Conservation (phyloP, 2,113 vertebrate species). For the Sinocyclocheilus anshuiensis region DNA sequence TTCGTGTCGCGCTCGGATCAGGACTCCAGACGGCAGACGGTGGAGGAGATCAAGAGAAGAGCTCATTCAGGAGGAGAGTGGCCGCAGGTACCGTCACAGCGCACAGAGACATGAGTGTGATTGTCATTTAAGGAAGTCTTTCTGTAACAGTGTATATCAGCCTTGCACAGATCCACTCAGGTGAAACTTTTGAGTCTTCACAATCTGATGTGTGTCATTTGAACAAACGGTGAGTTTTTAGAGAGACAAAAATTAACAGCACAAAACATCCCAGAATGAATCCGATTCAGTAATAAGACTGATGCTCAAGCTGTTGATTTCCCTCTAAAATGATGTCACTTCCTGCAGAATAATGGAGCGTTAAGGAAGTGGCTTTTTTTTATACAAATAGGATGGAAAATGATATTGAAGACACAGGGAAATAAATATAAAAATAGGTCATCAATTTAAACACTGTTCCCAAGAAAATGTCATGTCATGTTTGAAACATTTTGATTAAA, state of each 20-base stretch:
- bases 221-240: not conserved
- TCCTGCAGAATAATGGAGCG: not conserved
- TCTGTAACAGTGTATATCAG: not conserved
- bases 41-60: conserved; percentile 92
- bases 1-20: conserved; percentile 96
- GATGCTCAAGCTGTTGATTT: not conserved
- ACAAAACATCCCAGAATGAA: not conserved
- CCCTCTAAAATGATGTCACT: not conserved
- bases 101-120: not conserved
- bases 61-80: conserved; percentile 89
- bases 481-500: too few species aligned
- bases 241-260: not conserved
- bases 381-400: not conserved
- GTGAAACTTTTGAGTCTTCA: not conserved
- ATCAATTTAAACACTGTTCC: too few species aligned
- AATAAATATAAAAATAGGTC: not conserved
- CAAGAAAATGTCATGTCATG: too few species aligned
- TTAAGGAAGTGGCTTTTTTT: not conserved
- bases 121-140: not conserved
- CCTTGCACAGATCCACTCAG: not conserved
- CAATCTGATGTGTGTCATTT: not conserved
- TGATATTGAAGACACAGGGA: not conserved
- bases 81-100: conserved; percentile 83
- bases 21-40: conserved; percentile 92
- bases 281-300: not conserved